Percentiles rank a stretch among this genome's conserved stretches.
phyloP scores from a whole-genome alignment of 1,140 invertebrate genomes.

The Oncopodura yosiiana region DNA sequence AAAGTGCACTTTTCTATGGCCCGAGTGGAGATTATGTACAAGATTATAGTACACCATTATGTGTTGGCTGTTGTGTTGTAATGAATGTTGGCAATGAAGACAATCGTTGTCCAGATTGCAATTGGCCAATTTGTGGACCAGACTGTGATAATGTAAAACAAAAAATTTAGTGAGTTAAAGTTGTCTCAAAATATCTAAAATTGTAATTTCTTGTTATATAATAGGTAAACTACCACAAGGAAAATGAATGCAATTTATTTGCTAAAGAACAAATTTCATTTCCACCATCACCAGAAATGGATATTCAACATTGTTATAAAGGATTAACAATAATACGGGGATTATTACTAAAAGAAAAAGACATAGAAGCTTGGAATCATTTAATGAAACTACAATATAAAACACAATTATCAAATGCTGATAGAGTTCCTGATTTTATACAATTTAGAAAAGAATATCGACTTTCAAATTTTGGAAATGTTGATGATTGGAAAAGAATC shows the following conservation, averaged over 20 bases:
- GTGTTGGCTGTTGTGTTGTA: constrained; percentile 16
- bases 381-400: constrained; percentile 15
- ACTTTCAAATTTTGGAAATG: neutral
- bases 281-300: constrained; percentile 2
- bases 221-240: constrained; percentile 3
- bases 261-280: constrained; percentile 4
- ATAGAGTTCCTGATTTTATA: neutral
- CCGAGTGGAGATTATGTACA: constrained; percentile 19
- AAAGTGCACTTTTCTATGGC: constrained; percentile 24
- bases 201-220: neutral
- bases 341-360: constrained; percentile 4
- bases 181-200: neutral
- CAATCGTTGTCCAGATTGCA: constrained; percentile 14
- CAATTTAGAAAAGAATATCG: neutral
- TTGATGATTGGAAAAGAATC: neutral
- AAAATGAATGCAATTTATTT: constrained; percentile 21
- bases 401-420: neutral
- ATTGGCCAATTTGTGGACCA: constrained; percentile 14
- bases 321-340: constrained; percentile 19
- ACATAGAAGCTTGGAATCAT: constrained; percentile 9
- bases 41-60: too few relatives aligned
- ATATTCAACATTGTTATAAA: constrained; percentile 15
- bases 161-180: neutral
- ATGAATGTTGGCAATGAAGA: constrained; percentile 22
- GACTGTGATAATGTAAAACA: constrained; percentile 11